Evolutionary conservation across 2,113 vertebrate species (phyloP).

Genomic region (Gymnarchus niloticus): DNA sequence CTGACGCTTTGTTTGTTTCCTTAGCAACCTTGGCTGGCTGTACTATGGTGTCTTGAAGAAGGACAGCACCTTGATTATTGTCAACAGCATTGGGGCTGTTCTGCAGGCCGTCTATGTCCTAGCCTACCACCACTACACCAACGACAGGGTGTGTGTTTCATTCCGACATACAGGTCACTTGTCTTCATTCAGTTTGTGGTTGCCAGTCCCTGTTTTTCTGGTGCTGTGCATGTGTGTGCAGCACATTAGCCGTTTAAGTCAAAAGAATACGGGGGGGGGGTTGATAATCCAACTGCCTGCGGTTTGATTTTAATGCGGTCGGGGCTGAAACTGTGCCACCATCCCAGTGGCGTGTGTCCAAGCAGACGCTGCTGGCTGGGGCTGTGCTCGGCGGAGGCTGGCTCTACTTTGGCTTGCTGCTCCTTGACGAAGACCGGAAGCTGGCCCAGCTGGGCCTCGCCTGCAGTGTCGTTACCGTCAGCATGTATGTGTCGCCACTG

Average conservation of each 20-base stretch:
- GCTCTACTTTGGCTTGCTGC: slow-evolving; percentile 69
- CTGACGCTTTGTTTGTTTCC: background rate
- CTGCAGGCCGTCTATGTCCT: slow-evolving; percentile 79
- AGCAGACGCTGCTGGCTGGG: slow-evolving; percentile 55
- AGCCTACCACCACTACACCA: slow-evolving; percentile 71
- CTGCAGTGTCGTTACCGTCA: slow-evolving; percentile 83
- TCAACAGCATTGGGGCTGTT: slow-evolving; percentile 73
- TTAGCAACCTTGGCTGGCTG: slow-evolving; percentile 86
- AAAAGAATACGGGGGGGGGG: background rate
- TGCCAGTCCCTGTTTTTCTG: background rate
- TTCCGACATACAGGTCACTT: background rate
- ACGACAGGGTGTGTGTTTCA: slow-evolving; percentile 63
- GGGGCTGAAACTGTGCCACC: slow-evolving; percentile 13
- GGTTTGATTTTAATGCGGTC: background rate
- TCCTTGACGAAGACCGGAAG: slow-evolving; percentile 37
- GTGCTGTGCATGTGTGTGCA: too few species aligned
- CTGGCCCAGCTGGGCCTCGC: slow-evolving; percentile 75
- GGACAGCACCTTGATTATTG: slow-evolving; percentile 68
- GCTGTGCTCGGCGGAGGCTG: slow-evolving; percentile 56
- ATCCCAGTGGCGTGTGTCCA: slow-evolving; percentile 55
- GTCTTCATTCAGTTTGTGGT: background rate
- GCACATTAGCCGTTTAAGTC: background rate
- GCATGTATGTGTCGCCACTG: slow-evolving; percentile 89
- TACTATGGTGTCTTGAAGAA: slow-evolving; percentile 80
- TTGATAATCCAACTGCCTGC: too few species aligned